Base-by-base conservation (phyloP, 2,113 vertebrate genomes). In the Labeo catla region DNA sequence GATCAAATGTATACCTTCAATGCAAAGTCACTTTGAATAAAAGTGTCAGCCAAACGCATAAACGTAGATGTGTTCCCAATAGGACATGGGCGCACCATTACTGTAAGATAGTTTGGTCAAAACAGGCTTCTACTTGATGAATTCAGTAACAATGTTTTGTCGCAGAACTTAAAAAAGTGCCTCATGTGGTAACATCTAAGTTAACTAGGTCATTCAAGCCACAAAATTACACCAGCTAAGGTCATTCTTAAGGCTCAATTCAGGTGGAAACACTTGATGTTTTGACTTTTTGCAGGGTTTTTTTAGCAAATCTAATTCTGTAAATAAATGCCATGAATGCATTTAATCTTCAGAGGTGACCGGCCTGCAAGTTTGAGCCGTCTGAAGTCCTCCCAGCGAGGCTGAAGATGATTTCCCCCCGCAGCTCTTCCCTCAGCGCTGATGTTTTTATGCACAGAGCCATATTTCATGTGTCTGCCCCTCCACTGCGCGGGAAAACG, bases 401-500 rank as follows among this genome's bases (percentile, higher is more conserved):
- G 28, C 78, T 77, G 21, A 49, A 50, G 21, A 16, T 50, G n/a
- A 28, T n/a, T 59, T 7, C 13, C 2, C 8, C 47, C 47, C 80
- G 6, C n/a, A 63, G 80, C 78, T 86, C 54, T 73, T 86, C 13
- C 72, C n/a, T 74, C 36, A 49, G 65, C 16, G 8, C 70, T 77
- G 86, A 83, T 66, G 81, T 94, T 95, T 95, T 94, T 94, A 93
- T 95, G 95, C 95, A 95, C 92, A 94, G 95, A 96, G 96, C 93
- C 93, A 93, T 95, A 95, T 95, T 96, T 95, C 92, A 94, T 91
- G 94, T 91, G 91, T 93, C 95, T 94, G 95, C 95, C 96, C 95
- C 95, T 95, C 93, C 94, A 90, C 90, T 23, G 91, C 92, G 91
- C 90, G 94, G 95, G 95, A 95, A 95, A 81, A 74, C 72, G 59